phyloP scores from a whole-genome alignment of 1,140 invertebrate species.

The Acromyrmex echinatior region DNA sequence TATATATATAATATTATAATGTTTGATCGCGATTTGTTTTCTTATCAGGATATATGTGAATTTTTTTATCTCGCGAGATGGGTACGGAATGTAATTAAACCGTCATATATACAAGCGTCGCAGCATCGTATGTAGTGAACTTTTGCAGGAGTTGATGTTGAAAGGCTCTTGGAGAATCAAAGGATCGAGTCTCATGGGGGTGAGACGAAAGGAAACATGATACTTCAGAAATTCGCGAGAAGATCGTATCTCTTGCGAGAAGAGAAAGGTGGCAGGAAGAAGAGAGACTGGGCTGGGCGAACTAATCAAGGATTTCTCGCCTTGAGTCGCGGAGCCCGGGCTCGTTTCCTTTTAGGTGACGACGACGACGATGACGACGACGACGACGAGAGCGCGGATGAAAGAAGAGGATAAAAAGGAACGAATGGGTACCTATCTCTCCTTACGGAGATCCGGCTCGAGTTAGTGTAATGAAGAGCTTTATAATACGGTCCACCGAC shows the following conservation, averaged over 20 bases:
- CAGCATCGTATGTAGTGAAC: conserved; percentile 38
- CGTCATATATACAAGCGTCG: conserved; percentile 43
- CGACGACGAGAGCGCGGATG: conserved; percentile 69
- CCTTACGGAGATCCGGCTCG: conserved; percentile 68
- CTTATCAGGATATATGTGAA: neutral
- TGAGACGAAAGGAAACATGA: conserved; percentile 75
- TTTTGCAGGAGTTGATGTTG: conserved; percentile 53
- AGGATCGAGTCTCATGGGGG: conserved; percentile 74
- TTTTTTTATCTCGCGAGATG: conserved; percentile 15
- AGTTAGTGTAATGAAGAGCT: conserved; percentile 79
- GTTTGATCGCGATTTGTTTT: neutral
- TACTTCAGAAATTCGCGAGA: conserved; percentile 77
- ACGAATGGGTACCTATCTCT: conserved; percentile 69
- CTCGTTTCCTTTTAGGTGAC: conserved; percentile 78
- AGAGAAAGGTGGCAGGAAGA: conserved; percentile 68
- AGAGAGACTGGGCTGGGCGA: conserved; percentile 53
- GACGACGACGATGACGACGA: conserved; percentile 71
- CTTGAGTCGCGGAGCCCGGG: conserved; percentile 68
- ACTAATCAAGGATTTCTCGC: conserved; percentile 79
- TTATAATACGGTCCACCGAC: conserved; percentile 73
- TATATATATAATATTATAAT: neutral
- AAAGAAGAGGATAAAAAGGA: conserved; percentile 75
- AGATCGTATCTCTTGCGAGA: conserved; percentile 74
- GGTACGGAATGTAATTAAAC: conserved; percentile 71
- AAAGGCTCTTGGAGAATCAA: conserved; percentile 73